Conservation (phyloP, 2,797 vertebrate genomes). For the Pristis pectinata region DNA sequence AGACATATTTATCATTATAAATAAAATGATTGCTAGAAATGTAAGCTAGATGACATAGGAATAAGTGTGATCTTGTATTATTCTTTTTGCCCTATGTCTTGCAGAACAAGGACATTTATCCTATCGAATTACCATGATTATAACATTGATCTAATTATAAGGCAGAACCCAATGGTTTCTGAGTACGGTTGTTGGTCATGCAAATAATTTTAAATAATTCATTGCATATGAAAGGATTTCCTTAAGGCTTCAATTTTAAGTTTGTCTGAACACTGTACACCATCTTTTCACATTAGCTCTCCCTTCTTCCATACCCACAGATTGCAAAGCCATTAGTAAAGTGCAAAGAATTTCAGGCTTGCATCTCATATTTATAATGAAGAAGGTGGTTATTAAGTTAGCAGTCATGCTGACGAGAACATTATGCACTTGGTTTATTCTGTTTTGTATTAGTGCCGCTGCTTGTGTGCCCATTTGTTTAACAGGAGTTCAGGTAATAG, state of each 20-base stretch:
- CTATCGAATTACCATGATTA: not conserved
- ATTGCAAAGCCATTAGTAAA: not conserved
- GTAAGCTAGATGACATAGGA: not conserved
- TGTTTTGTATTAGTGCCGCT: not conserved
- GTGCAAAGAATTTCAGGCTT: not conserved
- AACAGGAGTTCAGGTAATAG: not conserved
- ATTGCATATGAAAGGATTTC: not conserved
- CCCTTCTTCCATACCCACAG: not conserved
- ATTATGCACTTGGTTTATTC: not conserved
- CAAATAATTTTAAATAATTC: not conserved
- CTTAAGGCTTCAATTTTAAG: not conserved
- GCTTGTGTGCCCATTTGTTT: not conserved
- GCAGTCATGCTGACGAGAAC: not conserved
- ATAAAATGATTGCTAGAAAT: not conserved
- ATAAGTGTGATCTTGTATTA: not conserved
- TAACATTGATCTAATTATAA: not conserved
- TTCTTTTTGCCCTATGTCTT: not conserved
- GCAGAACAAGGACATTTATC: not conserved
- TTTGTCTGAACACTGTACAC: not conserved
- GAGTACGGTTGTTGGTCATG: not conserved
- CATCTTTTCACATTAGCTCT: not conserved
- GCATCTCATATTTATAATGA: not conserved
- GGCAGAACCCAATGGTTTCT: not conserved
- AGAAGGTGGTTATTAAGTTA: not conserved
- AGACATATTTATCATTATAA: not conserved